Evolutionary conservation across 2,797 vertebrate species (phyloP).

Genomic region (Pantherophis vulpinus): DNA sequence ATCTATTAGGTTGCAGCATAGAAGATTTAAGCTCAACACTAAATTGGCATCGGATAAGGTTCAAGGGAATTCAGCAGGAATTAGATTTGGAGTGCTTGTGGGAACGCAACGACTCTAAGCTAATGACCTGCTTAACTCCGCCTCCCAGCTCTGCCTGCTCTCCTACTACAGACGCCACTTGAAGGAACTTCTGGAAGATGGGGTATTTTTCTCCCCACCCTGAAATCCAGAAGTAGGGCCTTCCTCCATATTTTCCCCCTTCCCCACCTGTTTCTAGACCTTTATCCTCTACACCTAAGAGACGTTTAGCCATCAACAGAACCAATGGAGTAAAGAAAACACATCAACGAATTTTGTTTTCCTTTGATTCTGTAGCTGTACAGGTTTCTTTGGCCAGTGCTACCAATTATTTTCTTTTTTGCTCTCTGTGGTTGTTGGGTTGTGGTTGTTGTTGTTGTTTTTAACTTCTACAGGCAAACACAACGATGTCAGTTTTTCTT

Average conservation of each 20-base stretch:
- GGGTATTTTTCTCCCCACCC: background rate
- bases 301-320: conserved; percentile 29
- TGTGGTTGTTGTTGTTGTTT: conserved; percentile 31
- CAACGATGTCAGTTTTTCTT: conserved; percentile 60
- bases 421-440: background rate
- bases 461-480: conserved; percentile 68
- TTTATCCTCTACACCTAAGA: background rate
- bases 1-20: background rate
- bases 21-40: background rate
- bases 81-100: background rate
- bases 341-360: conserved; percentile 36
- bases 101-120: background rate
- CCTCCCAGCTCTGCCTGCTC: background rate
- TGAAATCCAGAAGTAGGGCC: background rate
- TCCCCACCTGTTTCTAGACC: background rate
- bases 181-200: background rate
- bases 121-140: background rate
- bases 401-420: conserved; percentile 43
- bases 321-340: conserved; percentile 49
- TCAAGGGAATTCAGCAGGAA: background rate
- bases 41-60: background rate
- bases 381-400: conserved; percentile 59
- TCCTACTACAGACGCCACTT: background rate
- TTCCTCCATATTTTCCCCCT: background rate
- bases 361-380: conserved; percentile 44